Evolutionary conservation across 2,888 invertebrate species (phyloP).

Genomic region (Drosophila cognata): DNA sequence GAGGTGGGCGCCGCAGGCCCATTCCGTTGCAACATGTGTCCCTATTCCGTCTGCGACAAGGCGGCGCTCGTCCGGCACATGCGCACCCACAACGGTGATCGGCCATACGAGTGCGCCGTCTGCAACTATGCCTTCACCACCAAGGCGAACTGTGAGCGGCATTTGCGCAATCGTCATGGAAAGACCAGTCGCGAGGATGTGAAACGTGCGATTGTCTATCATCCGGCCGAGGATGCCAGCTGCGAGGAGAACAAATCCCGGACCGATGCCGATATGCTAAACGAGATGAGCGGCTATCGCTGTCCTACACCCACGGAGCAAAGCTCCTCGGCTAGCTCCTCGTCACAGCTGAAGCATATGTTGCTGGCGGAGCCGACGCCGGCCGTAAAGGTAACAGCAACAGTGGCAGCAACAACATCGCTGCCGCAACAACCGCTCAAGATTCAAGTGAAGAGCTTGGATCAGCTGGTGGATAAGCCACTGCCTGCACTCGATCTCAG

Average conservation of each 20-base stretch:
- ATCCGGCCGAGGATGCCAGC: slow-evolving; percentile 93
- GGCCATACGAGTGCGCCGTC: slow-evolving; percentile 97
- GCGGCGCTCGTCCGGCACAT: slow-evolving; percentile 96
- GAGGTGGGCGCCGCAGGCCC: slow-evolving; percentile 90
- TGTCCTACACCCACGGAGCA: slow-evolving; percentile 65
- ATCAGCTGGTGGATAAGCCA: slow-evolving; percentile 86
- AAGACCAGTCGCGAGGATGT: slow-evolving; percentile 95
- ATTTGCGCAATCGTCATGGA: slow-evolving; percentile 95
- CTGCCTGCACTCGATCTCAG: slow-evolving; percentile 87
- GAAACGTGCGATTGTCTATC: slow-evolving; percentile 94
- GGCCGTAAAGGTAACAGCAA: slow-evolving; percentile 11
- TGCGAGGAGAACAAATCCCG: slow-evolving; percentile 87
- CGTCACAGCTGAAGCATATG: slow-evolving; percentile 85
- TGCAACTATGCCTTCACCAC: slow-evolving; percentile 99
- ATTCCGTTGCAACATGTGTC: slow-evolving; percentile 97
- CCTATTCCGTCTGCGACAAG: slow-evolving; percentile 93
- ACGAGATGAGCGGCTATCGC: slow-evolving; percentile 53
- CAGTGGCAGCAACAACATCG: slow-evolving; percentile 79
- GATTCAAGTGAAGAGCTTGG: slow-evolving; percentile 88
- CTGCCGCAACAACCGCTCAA: slow-evolving; percentile 86
- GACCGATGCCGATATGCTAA: slow-evolving; percentile 57
- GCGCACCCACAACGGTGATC: slow-evolving; percentile 97
- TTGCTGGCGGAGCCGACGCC: slow-evolving; percentile 77
- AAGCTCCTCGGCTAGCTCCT: slow-evolving; percentile 77
- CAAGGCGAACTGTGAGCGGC: slow-evolving; percentile 98